phyloP scores from a whole-genome alignment of 2,113 vertebrate species.

The Labrus mixtus region DNA sequence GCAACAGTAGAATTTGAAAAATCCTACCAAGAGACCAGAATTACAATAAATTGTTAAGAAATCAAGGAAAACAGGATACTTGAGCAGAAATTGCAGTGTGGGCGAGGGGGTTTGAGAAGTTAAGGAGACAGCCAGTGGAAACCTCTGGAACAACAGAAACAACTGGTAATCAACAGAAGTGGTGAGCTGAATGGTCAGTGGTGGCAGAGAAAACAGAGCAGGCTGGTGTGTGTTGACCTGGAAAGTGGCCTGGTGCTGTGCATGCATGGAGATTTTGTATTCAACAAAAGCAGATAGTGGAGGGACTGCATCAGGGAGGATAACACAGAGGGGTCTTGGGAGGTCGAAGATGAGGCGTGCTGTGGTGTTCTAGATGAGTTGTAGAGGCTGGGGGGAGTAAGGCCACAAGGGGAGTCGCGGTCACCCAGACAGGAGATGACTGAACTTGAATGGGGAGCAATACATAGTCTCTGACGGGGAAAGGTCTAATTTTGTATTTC shows the following conservation, averaged over 20 bases:
- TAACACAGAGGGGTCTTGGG: conserved; percentile 39
- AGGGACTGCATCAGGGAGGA: conserved; percentile 29
- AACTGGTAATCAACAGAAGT: conserved; percentile 28
- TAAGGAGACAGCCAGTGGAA: conserved; percentile 4
- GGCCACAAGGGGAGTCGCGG: conserved; percentile 19
- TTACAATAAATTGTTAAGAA: conserved; percentile 29
- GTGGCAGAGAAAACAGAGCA: conserved; percentile 32
- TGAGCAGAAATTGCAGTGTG: conserved; percentile 3
- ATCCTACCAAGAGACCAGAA: conserved; percentile 19
- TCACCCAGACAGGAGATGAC: conserved; percentile 34
- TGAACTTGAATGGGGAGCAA: conserved; percentile 23
- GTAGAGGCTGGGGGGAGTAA: conserved; percentile 32
- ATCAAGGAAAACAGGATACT: conserved; percentile 17
- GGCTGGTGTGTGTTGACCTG: conserved; percentile 32
- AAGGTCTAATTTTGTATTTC: conserved; percentile 31
- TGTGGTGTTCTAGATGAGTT: conserved; percentile 43
- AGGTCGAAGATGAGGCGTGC: conserved; percentile 33
- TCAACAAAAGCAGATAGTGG: conserved; percentile 35
- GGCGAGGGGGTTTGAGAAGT: neutral
- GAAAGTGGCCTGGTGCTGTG: conserved; percentile 28
- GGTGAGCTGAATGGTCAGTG: conserved; percentile 27
- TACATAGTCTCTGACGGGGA: conserved; percentile 21
- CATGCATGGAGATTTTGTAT: conserved; percentile 52
- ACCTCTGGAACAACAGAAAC: conserved; percentile 7
- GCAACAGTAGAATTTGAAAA: conserved; percentile 48